A percentile compares a stretch with the other conserved stretches of the same genome.
Conservation (phyloP, 1,140 invertebrate species). For the Spodoptera litura region DNA sequence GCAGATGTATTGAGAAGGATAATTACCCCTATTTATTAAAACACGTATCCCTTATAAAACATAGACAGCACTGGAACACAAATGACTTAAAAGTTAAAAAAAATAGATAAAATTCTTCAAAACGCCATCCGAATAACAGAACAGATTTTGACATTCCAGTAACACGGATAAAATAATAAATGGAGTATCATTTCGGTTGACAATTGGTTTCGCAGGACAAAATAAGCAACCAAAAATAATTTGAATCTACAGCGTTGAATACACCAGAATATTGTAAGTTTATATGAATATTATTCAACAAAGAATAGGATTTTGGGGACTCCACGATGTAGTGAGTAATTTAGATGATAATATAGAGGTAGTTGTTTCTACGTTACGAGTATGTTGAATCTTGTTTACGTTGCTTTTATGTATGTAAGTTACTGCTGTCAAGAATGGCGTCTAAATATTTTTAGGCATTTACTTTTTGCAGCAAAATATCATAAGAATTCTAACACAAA, state of each 20-base stretch:
- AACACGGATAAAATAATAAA: not conserved
- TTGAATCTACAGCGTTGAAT: constrained; percentile 14
- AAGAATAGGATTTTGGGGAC: constrained; percentile 14
- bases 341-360: constrained; percentile 31
- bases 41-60: not conserved
- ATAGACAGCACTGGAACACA: not conserved
- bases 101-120: not conserved
- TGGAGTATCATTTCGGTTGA: not conserved
- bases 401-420: constrained; percentile 1
- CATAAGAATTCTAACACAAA: too few species aligned
- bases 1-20: too few species aligned
- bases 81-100: not conserved
- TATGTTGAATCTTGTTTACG: constrained; percentile 1
- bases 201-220: not conserved
- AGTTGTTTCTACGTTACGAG: constrained; percentile 8
- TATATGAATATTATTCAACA: constrained; percentile 35
- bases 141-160: not conserved
- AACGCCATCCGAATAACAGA: not conserved
- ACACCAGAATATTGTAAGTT: constrained; percentile 20
- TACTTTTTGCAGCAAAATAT: too few species aligned
- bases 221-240: constrained; percentile 32
- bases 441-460: too few species aligned
- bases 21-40: too few species aligned
- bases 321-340: constrained; percentile 9
- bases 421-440: too few species aligned